Evolutionary conservation across 2,888 invertebrate species (phyloP), one percentile per base, ranked within the genome.

Genomic region (Cryptus viduatorius): DNA sequence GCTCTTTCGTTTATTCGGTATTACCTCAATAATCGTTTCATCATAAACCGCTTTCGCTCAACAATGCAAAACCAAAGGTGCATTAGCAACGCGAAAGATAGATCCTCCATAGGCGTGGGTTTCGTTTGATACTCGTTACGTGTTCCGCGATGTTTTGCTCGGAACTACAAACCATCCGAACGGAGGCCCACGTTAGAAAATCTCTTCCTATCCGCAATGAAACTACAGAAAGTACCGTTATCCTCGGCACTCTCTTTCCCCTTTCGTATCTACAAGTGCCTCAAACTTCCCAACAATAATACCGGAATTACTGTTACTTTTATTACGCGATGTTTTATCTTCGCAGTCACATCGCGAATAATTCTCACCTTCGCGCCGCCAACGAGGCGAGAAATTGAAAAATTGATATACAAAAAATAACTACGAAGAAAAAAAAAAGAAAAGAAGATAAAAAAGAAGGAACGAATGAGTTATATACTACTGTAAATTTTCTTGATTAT

Each of bases 41-140:
- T 12, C 14, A 10, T 48, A 37, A 10, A 48, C 46, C 19, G 31
- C 50, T 69, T 16, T 64, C 53, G 46, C 14, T 37, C 50, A 69
- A 76, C 64, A 71, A 82, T 75, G 80, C 75, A 69, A 69, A 75
- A 75, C 50, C 68, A 69, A 61, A 37, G 59, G 56, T 37, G 50
- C 75, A 69, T 75, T 61, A 68, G 29, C 50, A 19, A 19, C 42
- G 14, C 64, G 29, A 29, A 14, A 16, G 42, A 29, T 19, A 16
- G 42, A 59, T 56, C 76, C 12, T 59, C 59, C 53, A 37, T 37
- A 56, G 75, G 80, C 65, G 80, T 80, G 80, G 80, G 80, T 68
- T 75, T 61, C 61, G 75, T 50, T 75, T 42, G 75, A 78, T 78
- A 59, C 68, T 68, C 31, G 46, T 19, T 78, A 78, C 77, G 77